Base-by-base conservation (phyloP, 37 sponge, comb jelly and placozoan genomes). In the Ephydatia muelleri region DNA sequence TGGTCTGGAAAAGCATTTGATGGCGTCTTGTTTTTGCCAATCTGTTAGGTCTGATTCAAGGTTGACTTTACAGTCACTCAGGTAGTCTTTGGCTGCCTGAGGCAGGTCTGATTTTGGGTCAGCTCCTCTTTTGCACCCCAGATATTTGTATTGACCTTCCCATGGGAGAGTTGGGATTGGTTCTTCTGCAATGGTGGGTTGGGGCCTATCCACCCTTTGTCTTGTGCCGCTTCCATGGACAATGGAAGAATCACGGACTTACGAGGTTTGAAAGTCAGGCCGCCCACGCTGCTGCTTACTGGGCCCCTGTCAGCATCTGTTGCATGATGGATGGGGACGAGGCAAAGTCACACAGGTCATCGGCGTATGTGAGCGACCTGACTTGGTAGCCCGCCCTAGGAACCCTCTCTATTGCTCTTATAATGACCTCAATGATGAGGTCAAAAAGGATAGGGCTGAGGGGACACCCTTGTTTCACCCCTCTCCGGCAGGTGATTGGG, bases 1-100 rank as follows among this genome's bases (percentile, higher is more conserved):
- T 27, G 90, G 70, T 36, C 72, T 14, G 26, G 79, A 68, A 77
- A 89, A 89, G 11, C 25, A 37, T 35, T 76, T 72, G 75, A 80
- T 80, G 75, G 90, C 90, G 67, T 89, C 81, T 31, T 84, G 28
- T 69, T 89, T 89, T 68, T 84, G 90, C 90, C 90, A 89, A 36
- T 84, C 81, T 77, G 31, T 31, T 36, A 89, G 76, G 1, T 16
- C 29, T 30, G 72, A 70, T 47, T 38, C 27, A 3, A 28, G 21
- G n/a, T 82, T 82, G 16, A n/a, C 68, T 29, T 67, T 57, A 32
- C 35, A 31, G 23, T 32, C 77, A 9, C 21, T 22, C 29, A 75
- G 27, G 13, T 71, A 30, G n/a, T 69, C 37, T 0, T 82, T 70
- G 14, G 14, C 71, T 23, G 71, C 33, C 8, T 36, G 57, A 8